Evolutionary conservation across 2,888 invertebrate species (phyloP), one percentile per base, ranked within the genome.

Genomic region (Stramonita haemastoma): DNA sequence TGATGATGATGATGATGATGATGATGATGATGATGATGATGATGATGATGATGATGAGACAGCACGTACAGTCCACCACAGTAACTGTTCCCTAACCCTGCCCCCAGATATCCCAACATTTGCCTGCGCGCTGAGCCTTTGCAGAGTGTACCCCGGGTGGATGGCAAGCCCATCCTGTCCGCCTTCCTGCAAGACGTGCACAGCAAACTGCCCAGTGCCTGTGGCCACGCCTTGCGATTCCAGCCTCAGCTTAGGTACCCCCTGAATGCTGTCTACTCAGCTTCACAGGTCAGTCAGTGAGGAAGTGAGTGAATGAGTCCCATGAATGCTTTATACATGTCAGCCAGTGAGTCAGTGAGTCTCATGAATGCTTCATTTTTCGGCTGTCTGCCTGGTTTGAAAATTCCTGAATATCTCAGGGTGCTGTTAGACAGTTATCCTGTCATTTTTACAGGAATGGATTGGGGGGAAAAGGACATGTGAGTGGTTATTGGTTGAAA

Each of bases 171-270:
- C 56, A 93, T 95, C 36, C 89, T 95, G 73, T 91, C 92, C 34
- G 87, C 92, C 22, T 95, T 95, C 86, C 91, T 95, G 26, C 92
- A 93, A 79, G 95, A 95, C 86, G 86, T 95, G 56, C 93, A 93
- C 89, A 89, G 84, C 77, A 95, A 94, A 91, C 91, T 95, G 83
- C 92, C 93, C 17, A 91, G 91, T n/a, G 92, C 94, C 15, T 95
- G 95, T 93, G 95, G 95, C 19, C 91, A 91, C 66, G 92, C 92
- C 19, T 88, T 95, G 36, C 91, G 92, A 36, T 92, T 95, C 57
- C 92, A 93, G 66, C 92, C 93, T 0, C 93, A 94, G 84, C 91
- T 93, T 2, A 92, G 92, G 86, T 93, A 92, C 90, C 89, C 93
- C 8, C 77, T 91, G 17, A 84, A 90, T 26, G 91, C 91, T n/a